Conservation (phyloP, 2,888 invertebrate genomes). For the Drosophila emarginata region DNA sequence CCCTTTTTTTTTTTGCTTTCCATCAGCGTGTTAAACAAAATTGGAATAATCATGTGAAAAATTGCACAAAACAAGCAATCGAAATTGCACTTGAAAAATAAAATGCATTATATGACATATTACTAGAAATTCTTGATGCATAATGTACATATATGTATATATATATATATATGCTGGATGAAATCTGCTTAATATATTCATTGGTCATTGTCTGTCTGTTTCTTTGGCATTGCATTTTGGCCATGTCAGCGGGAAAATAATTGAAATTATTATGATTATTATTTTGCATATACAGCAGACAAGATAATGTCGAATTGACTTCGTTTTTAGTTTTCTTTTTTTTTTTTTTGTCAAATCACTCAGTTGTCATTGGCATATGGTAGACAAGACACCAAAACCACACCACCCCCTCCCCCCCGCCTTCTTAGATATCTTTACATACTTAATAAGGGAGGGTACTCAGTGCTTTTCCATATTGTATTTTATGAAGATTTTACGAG, state of each 20-base stretch:
- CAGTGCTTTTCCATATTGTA: slow-evolving; percentile 60
- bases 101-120: slow-evolving; percentile 16
- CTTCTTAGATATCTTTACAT: slow-evolving; percentile 6
- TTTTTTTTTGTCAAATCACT: slow-evolving; percentile 53
- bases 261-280: slow-evolving; percentile 22
- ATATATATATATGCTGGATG: neutral
- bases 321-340: slow-evolving; percentile 23
- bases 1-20: too few relatives aligned
- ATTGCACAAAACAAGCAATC: slow-evolving; percentile 50
- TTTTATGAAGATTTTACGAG: slow-evolving; percentile 59
- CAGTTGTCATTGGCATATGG: slow-evolving; percentile 20
- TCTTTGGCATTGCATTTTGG: slow-evolving; percentile 48
- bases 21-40: slow-evolving; percentile 52
- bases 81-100: slow-evolving; percentile 17
- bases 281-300: slow-evolving; percentile 42
- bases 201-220: slow-evolving; percentile 14
- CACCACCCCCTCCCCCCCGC: neutral
- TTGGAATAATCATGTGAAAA: slow-evolving; percentile 68
- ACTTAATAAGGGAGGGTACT: slow-evolving; percentile 5
- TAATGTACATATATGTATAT: neutral
- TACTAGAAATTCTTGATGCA: slow-evolving; percentile 15
- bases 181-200: slow-evolving; percentile 8
- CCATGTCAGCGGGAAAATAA: slow-evolving; percentile 54
- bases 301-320: slow-evolving; percentile 28
- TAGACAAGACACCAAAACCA: neutral